A percentile compares a stretch with the other conserved stretches of the same genome.
Evolutionary conservation across 2,797 vertebrate species (phyloP).

Genomic region (Alectoris magna): DNA sequence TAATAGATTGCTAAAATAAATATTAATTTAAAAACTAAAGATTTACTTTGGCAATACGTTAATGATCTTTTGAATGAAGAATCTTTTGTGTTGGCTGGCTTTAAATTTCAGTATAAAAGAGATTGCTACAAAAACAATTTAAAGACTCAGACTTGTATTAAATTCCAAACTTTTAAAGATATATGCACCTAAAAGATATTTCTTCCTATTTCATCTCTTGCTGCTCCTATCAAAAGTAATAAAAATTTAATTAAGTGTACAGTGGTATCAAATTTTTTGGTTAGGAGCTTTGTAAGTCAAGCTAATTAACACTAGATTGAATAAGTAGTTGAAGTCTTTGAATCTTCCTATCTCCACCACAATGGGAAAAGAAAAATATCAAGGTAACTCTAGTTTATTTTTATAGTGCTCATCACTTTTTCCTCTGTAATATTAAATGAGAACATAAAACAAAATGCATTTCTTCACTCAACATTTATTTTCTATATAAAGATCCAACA

Average conservation of each 20-base stretch:
- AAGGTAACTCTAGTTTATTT: not conserved
- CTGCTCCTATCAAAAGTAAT: slow-evolving; percentile 55
- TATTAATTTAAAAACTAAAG: not conserved
- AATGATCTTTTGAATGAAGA: not conserved
- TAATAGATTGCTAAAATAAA: not conserved
- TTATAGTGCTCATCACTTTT: not conserved
- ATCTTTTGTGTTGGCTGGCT: not conserved
- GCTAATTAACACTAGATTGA: slow-evolving; percentile 41
- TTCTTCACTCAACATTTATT: slow-evolving; percentile 26
- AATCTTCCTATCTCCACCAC: not conserved
- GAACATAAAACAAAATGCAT: slow-evolving; percentile 23
- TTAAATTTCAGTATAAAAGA: not conserved
- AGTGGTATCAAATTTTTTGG: slow-evolving; percentile 10
- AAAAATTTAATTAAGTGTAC: slow-evolving; percentile 65
- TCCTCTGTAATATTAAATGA: slow-evolving; percentile 31
- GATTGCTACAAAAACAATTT: not conserved
- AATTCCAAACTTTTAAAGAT: slow-evolving; percentile 22
- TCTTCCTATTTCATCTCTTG: slow-evolving; percentile 23
- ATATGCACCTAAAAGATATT: not conserved
- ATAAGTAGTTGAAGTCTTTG: slow-evolving; percentile 30
- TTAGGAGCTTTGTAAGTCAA: slow-evolving; percentile 40
- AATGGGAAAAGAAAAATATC: slow-evolving; percentile 5
- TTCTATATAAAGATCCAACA: slow-evolving; percentile 48
- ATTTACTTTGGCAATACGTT: not conserved
- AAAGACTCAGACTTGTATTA: not conserved